phyloP scores from a whole-genome alignment of 2,888 invertebrate genomes.

The Camponotus fellah region DNA sequence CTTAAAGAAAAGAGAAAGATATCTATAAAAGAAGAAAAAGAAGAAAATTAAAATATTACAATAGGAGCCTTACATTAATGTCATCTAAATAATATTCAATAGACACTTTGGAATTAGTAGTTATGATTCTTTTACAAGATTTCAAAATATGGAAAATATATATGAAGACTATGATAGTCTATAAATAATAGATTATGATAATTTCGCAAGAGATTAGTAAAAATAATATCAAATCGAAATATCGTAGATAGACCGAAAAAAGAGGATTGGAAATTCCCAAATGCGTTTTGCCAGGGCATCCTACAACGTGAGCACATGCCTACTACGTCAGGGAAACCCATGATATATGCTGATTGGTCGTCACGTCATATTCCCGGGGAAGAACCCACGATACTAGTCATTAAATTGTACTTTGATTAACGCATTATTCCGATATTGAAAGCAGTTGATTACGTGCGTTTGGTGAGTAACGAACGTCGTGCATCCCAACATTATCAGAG shows the following conservation, averaged over 20 bases:
- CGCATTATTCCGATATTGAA: slow-evolving; percentile 53
- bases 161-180: background rate
- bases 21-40: background rate
- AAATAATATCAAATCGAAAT: background rate
- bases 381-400: slow-evolving; percentile 67
- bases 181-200: background rate
- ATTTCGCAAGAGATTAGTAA: background rate
- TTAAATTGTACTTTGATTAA: slow-evolving; percentile 72
- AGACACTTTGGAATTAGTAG: background rate
- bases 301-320: background rate
- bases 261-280: background rate
- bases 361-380: slow-evolving; percentile 62
- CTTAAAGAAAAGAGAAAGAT: background rate
- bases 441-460: slow-evolving; percentile 36
- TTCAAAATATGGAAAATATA: background rate
- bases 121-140: background rate
- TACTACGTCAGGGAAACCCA: slow-evolving; percentile 49
- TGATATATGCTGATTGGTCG: slow-evolving; percentile 41
- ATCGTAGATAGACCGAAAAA: background rate
- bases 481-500: background rate
- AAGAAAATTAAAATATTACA: background rate
- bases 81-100: background rate
- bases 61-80: background rate
- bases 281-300: background rate
- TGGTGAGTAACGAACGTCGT: slow-evolving; percentile 14